A percentile compares a stretch with the other conserved stretches of the same genome.
Evolutionary conservation across 2,113 vertebrate genomes (phyloP).

Genomic region (Condylura cristata): DNA sequence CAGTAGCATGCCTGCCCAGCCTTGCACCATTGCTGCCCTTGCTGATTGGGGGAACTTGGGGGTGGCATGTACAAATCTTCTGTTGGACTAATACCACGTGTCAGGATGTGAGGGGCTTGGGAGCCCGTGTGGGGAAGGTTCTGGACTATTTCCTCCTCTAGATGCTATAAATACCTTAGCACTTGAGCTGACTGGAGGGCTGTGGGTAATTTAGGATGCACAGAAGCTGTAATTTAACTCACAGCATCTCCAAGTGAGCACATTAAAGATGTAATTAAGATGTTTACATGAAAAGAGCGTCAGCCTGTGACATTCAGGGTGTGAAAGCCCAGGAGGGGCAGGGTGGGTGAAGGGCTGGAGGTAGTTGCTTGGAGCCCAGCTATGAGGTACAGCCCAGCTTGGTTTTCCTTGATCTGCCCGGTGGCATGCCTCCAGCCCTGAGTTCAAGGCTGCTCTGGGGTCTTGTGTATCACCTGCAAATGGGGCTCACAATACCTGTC

Average conservation of each 20-base stretch:
- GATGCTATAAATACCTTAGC: slow-evolving; percentile 68
- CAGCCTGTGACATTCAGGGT: slow-evolving; percentile 46
- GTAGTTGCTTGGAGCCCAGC: neutral
- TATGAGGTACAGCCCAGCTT: neutral
- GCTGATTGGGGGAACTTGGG: neutral
- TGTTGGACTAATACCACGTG: neutral
- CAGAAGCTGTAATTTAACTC: slow-evolving; percentile 70
- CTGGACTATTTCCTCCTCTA: slow-evolving; percentile 39
- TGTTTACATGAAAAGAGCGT: slow-evolving; percentile 59
- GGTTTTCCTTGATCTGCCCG: neutral
- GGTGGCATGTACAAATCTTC: neutral
- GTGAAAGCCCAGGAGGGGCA: neutral
- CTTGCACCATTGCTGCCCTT: neutral
- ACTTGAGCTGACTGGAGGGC: slow-evolving; percentile 53
- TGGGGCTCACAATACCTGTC: neutral
- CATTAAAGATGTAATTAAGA: slow-evolving; percentile 79
- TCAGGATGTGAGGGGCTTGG: slow-evolving; percentile 15
- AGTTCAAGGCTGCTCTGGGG: neutral
- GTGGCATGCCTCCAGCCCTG: neutral
- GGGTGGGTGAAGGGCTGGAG: neutral
- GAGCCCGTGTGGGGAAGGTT: neutral
- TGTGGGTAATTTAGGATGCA: slow-evolving; percentile 56
- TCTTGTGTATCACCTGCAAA: neutral
- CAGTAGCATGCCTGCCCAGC: neutral
- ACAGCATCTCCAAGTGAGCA: slow-evolving; percentile 55